Base-by-base conservation (phyloP, 2,888 invertebrate genomes). In the Pollenia labialis region DNA sequence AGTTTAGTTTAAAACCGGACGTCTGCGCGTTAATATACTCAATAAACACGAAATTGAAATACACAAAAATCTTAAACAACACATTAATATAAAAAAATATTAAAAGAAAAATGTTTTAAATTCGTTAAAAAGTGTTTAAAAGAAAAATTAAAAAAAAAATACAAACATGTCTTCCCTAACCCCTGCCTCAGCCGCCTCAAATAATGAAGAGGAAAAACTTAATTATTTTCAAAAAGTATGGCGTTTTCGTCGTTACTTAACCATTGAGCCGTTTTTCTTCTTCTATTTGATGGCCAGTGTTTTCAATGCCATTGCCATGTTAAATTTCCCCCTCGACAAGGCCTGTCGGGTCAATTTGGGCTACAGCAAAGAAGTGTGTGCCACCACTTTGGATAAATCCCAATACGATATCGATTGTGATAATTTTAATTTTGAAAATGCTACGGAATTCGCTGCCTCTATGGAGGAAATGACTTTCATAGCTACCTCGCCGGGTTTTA, bases 301-400 rank as follows among this genome's bases (percentile, higher is more conserved):
- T 10, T 91, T 92, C 64, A 92, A 92, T 86, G 86, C 89, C 40
- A 91, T 93, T 81, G 93, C 93, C 66, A 90, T 93, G 88, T 91
- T 91, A 87, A 93, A 92, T 87, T 92, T 93, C 42, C 92, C 92
- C 0, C 87, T 93, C 69, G 93, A 93, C 68, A 93, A 93, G 90
- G 93, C 93, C 6, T 93, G 93, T 72, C 91, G 93, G 40, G 91
- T 93, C 2, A 93, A 93, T 89, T 90, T 93, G 50, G 92, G 91
- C 40, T 92, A 92, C 84, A 91, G 89, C 76, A 88, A 90, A 71
- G 64, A 89, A 14, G 90, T 92, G 40, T 93, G 93, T 76, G 88
- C 90, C 48, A 91, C 93, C 10, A 92, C 92, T 88, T 84, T 93
- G 83, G 92, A 93, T 52, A 93, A 93, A 81, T 89, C 91, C 0